Evolutionary conservation across 2,113 vertebrate genomes (phyloP).

Genomic region (Prionailurus bengalensis): DNA sequence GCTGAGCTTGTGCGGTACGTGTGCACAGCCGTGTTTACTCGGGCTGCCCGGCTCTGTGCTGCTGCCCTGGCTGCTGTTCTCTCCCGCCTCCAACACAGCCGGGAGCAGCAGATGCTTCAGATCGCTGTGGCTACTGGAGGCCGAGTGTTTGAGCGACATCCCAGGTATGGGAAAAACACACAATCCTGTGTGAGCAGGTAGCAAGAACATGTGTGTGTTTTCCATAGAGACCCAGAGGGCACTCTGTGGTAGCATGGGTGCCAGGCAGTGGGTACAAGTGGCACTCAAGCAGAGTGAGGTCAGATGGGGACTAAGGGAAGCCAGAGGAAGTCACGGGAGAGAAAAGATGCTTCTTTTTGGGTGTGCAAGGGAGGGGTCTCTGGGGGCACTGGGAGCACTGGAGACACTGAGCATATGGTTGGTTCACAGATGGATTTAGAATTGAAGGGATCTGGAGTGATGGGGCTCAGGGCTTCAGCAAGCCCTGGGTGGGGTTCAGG

Average conservation of each 20-base stretch:
- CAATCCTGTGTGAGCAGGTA: not conserved
- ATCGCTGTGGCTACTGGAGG: conserved; percentile 90
- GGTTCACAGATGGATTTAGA: not conserved
- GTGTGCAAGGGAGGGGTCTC: not conserved
- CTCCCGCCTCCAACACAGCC: conserved; percentile 86
- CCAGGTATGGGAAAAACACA: conserved; percentile 83
- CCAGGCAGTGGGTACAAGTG: not conserved
- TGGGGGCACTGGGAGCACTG: not conserved
- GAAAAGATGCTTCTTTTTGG: not conserved
- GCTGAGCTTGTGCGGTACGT: conserved; percentile 84
- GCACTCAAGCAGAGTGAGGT: not conserved
- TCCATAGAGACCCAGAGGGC: not conserved
- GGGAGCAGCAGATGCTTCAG: conserved; percentile 73
- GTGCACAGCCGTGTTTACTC: conserved; percentile 86
- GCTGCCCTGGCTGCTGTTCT: conserved; percentile 90
- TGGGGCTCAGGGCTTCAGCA: not conserved
- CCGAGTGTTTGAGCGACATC: conserved; percentile 85
- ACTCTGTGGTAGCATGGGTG: not conserved
- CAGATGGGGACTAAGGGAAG: not conserved
- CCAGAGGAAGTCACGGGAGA: not conserved
- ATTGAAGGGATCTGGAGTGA: not conserved
- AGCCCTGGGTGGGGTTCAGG: accelerated
- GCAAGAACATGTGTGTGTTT: not conserved
- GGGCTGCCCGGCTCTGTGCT: conserved; percentile 89
- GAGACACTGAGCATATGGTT: not conserved